phyloP scores from a whole-genome alignment of 2,888 invertebrate species.

The Melanotus villosus region DNA sequence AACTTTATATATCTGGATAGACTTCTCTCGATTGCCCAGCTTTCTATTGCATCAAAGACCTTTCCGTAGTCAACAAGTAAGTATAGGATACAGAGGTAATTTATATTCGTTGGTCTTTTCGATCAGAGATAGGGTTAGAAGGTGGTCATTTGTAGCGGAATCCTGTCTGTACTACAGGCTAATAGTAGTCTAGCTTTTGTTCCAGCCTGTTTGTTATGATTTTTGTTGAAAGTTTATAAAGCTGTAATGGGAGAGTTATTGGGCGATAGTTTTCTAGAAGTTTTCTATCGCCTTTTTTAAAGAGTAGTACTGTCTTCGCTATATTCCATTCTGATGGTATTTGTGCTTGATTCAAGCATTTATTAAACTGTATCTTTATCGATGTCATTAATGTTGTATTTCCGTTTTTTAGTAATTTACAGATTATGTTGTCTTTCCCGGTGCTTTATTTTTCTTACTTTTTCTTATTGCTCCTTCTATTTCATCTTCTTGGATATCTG shows the following conservation, averaged over 20 bases:
- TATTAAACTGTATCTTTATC: not conserved
- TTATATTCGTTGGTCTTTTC: conserved; percentile 21
- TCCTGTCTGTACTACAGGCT: conserved; percentile 23
- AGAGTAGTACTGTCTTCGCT: not conserved
- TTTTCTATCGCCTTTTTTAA: conserved; percentile 4
- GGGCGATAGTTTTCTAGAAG: not conserved
- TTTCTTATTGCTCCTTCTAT: not conserved
- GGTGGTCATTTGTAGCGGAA: conserved; percentile 16
- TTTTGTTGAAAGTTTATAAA: not conserved
- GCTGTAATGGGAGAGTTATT: conserved; percentile 3
- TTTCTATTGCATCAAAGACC: conserved; percentile 38
- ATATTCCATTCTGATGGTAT: conserved; percentile 18
- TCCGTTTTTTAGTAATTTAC: not conserved
- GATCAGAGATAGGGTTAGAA: not conserved
- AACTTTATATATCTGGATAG: conserved; percentile 4
- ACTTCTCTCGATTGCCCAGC: conserved; percentile 1
- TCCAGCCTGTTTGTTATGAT: conserved; percentile 10
- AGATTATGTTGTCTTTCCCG: conserved; percentile 9
- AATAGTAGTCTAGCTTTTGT: not conserved
- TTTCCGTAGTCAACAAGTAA: conserved; percentile 36
- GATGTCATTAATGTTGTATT: not conserved
- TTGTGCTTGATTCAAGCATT: conserved; percentile 9
- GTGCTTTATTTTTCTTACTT: not conserved
- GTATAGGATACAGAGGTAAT: not conserved
- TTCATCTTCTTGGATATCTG: conserved; percentile 9